Evolutionary conservation across 1,140 invertebrate genomes (phyloP), one percentile per base, ranked within the genome.

Genomic region (Thalassaphorura encarpata): DNA sequence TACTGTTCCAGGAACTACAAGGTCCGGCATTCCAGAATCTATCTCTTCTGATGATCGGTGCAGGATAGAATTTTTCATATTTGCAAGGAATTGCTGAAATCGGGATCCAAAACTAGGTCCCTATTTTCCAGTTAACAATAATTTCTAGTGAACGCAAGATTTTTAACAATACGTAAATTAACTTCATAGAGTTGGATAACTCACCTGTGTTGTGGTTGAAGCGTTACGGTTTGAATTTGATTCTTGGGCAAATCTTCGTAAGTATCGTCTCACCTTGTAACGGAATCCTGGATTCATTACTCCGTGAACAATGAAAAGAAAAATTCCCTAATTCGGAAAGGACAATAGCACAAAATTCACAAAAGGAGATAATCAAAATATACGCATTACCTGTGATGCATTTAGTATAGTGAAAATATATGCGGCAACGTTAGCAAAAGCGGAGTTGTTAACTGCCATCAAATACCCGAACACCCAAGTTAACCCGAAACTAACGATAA

Each of bases 401-500:
- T 61, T 64, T 13, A 61, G 41, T 18, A 64, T 50, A n/a, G 53
- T 58, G 31, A 64, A 64, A 51, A 58, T 47, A 39, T 64, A 64
- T 0, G 54, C 62, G 23, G 58, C 45, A 15, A 60, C 43, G 8
- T 46, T 33, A n/a, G 54, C 55, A 16, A 23, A 42, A 24, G 52
- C 18, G 8, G 36, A 29, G 21, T 51, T 23, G 43, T 54, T 40
- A n/a, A 31, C 27, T 15, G 46, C 3, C 16, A 40, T 57, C 21
- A 60, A 58, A 39, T 56, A 64, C 28, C 62, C 62, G 29, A 58
- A 11, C 19, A 61, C 16, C 63, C 63, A 64, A 0, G 63, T 64
- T 5, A 61, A 21, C 6, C 63, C 63, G 6, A 64, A 36, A 0
- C 60, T 19, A 4, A 64, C 27, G 4, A 56, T 64, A n/a, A 64